Evolutionary conservation across 2,888 invertebrate species (phyloP), one percentile per base, ranked within the genome.

Genomic region (Dynastes hyllus): DNA sequence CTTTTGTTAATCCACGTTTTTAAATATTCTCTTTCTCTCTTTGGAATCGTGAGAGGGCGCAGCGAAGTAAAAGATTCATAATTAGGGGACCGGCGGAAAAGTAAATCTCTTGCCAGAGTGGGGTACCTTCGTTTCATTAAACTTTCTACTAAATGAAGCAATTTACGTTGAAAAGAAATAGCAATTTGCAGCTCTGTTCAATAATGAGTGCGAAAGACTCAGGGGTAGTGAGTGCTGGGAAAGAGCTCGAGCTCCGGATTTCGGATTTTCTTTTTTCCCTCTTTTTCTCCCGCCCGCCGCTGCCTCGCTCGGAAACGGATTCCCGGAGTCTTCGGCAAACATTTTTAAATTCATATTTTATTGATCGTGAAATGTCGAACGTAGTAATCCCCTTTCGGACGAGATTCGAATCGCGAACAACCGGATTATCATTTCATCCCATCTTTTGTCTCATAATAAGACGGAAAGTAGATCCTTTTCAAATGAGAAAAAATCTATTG

Each of bases 101-200:
- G 81, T 83, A 83, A 83, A 82, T 82, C 82, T 82, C 81, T 81
- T 79, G 55, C 40, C 67, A 69, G 73, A 75, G 73, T 69, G 78
- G 82, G 82, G 81, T 81, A 80, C 82, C 80, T 82, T 79, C 83
- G 83, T 83, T 83, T 82, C 83, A 83, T 83, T 83, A 83, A 80
- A 80, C 80, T 81, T 75, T 81, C 80, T 82, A 83, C 84, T 85
- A 86, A 86, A 85, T 86, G 85, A 85, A 85, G 86, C 85, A 86
- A 86, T 86, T 86, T 86, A 83, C 84, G 85, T 85, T 86, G 85
- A 85, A 85, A 85, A 85, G 85, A 85, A 85, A 84, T 84, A 81
- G 83, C 83, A 85, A 85, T 85, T 85, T 85, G 83, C 85, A 83
- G 80, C 82, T 83, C 81, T 83, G 83, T 81, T 84, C 85, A 82